These are phyloP conservation scores for Melipona beecheii DNA, from an alignment of 2,888 invertebrate genomes.

Conservation along the genomic window DNA sequence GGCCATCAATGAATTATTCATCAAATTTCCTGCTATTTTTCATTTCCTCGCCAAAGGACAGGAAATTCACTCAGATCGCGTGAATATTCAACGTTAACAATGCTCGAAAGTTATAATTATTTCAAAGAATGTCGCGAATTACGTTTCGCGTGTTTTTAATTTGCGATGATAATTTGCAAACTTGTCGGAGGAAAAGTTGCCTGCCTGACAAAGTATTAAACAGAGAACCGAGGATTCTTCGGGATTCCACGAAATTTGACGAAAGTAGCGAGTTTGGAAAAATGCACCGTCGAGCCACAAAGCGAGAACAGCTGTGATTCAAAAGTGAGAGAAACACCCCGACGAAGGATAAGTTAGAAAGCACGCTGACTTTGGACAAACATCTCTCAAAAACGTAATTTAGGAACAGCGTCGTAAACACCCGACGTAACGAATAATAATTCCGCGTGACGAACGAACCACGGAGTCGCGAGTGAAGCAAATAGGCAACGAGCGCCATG, in stretches of 20 bases:
- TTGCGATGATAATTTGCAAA: not conserved
- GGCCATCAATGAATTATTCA: not conserved
- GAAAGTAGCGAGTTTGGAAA: too few relatives aligned
- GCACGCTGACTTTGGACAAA: not conserved
- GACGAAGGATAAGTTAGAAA: too few relatives aligned
- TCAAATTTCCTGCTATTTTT: not conserved
- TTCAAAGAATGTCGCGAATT: not conserved
- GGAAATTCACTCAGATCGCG: not conserved
- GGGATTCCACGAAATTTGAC: too few relatives aligned
- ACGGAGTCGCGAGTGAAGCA: not conserved
- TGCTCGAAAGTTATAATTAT: not conserved
- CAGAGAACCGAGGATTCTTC: too few relatives aligned
- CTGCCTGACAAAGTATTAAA: too few relatives aligned
- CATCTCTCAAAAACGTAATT: not conserved
- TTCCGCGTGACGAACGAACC: not conserved
- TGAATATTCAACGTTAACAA: too few relatives aligned
- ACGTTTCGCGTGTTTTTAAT: not conserved
- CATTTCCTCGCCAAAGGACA: not conserved
- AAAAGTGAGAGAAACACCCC: too few relatives aligned
- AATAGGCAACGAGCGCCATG: not conserved
- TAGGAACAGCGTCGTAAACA: not conserved
- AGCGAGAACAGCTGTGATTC: too few relatives aligned
- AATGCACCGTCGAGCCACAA: too few relatives aligned
- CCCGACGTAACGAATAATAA: not conserved
- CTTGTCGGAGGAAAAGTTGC: too few relatives aligned